These are phyloP conservation scores for Tachysurus fulvidraco DNA, from an alignment of 2,113 vertebrate genomes.

Conservation along the genomic window DNA sequence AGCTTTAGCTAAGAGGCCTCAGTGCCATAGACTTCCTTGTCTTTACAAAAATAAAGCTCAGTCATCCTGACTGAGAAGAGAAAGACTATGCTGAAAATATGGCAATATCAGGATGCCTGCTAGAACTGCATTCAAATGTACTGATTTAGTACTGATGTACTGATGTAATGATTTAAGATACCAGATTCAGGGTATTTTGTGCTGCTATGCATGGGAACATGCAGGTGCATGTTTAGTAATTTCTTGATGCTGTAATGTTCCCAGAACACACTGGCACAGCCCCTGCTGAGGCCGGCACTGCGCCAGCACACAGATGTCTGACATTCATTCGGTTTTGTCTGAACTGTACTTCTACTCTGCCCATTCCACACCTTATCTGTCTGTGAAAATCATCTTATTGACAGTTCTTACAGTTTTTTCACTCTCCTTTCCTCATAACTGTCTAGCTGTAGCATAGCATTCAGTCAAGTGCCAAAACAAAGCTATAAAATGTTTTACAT, in stretches of 20 bases:
- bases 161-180: background rate
- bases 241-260: slow-evolving; percentile 33
- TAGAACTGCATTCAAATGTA: background rate
- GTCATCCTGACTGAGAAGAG: background rate
- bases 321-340: slow-evolving; percentile 28
- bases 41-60: slow-evolving; percentile 23
- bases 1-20: slow-evolving; percentile 19
- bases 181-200: slow-evolving; percentile 1
- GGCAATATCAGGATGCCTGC: background rate
- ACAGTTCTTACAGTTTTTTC: background rate
- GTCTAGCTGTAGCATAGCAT: slow-evolving; percentile 1
- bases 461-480: slow-evolving; percentile 25
- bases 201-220: background rate
- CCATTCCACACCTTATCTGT: background rate
- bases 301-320: slow-evolving; percentile 35
- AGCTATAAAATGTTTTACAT: background rate
- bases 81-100: background rate
- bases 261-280: slow-evolving; percentile 49
- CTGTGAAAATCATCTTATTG: background rate
- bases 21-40: background rate
- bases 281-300: slow-evolving; percentile 30
- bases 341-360: slow-evolving; percentile 28
- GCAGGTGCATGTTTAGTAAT: slow-evolving; percentile 24
- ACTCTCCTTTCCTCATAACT: background rate
- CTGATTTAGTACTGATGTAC: background rate